Base-by-base conservation (phyloP, 1,140 invertebrate species). In the Scaptomyza graminum region DNA sequence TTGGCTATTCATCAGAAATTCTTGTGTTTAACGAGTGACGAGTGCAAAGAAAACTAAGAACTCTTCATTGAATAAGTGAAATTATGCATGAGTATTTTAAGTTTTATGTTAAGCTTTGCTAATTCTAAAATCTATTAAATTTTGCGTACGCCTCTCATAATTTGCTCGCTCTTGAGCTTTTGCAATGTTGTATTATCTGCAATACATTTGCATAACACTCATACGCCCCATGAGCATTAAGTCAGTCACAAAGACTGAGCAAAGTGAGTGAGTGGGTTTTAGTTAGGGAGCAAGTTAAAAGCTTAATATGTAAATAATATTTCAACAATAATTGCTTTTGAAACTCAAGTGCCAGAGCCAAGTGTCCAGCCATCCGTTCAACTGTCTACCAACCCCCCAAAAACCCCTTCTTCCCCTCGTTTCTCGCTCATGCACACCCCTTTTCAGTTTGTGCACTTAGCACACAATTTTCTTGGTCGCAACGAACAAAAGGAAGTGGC, bases 261-360 rank as follows among this genome's bases (percentile, higher is more conserved):
- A 7, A 47, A 7, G 12, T 4, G 18, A 12, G 31, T 1, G 22
- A 25, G 5, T 31, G 28, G 43, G 25, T 13, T 31, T 34, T 8
- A 50, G 55, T 28, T 13, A 8, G 15, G n/a, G n/a, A 57, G 31
- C 13, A 41, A 51, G 28, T n/a, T 37, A 7, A 43, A 56, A 52
- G 41, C 76, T 46, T 49, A 80, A 80, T 81, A 80, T 80, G 78
- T 76, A 80, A 81, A 80, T 80, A 80, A 81, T 80, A 80, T 80
- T 80, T 76, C 78, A 81, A 80, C 78, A 80, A 80, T 80, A 80
- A 80, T 80, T 81, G 78, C 78, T 80, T 80, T 80, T 81, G 77
- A 81, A 80, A 74, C 73, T 43, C 37, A 76, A 81, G 61, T 66
- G 67, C 62, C 67, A 50, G 59, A 70, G 66, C 39, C 56, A 74